phyloP scores from a whole-genome alignment of 2,888 invertebrate species.

The Erpobdella octoculata region DNA sequence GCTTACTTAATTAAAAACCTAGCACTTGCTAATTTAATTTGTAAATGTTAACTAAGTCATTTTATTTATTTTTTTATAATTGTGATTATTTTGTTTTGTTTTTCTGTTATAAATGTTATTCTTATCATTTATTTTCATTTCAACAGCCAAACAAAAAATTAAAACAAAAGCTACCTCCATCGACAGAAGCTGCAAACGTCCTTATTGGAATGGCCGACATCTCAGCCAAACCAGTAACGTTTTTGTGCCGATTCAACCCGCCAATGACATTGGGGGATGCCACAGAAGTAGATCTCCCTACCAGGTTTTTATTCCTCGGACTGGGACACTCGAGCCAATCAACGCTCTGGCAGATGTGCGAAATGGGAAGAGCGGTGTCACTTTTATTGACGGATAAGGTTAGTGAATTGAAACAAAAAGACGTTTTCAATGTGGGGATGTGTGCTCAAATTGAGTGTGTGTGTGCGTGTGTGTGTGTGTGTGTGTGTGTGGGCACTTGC shows the following conservation, averaged over 20 bases:
- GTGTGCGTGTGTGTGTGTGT: too few species aligned
- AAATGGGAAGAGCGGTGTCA: conserved; percentile 90
- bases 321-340: conserved; percentile 65
- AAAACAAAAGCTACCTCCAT: conserved; percentile 78
- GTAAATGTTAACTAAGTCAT: too few species aligned
- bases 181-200: conserved; percentile 93
- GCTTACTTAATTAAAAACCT: too few species aligned
- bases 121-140: not conserved
- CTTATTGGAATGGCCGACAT: conserved; percentile 71
- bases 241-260: conserved; percentile 32
- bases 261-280: conserved; percentile 33
- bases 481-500: too few species aligned
- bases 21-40: too few species aligned
- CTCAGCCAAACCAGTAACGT: conserved; percentile 31
- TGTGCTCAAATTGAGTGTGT: too few species aligned
- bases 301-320: conserved; percentile 59
- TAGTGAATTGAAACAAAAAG: too few species aligned
- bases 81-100: too few species aligned
- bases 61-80: too few species aligned
- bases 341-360: conserved; percentile 67
- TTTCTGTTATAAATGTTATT: not conserved
- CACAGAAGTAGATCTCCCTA: conserved; percentile 36
- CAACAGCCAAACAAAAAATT: conserved; percentile 39
- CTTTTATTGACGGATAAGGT: conserved; percentile 81
- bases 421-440: too few species aligned